phyloP scores from a whole-genome alignment of 1,140 invertebrate species.

The Theocolax elegans region DNA sequence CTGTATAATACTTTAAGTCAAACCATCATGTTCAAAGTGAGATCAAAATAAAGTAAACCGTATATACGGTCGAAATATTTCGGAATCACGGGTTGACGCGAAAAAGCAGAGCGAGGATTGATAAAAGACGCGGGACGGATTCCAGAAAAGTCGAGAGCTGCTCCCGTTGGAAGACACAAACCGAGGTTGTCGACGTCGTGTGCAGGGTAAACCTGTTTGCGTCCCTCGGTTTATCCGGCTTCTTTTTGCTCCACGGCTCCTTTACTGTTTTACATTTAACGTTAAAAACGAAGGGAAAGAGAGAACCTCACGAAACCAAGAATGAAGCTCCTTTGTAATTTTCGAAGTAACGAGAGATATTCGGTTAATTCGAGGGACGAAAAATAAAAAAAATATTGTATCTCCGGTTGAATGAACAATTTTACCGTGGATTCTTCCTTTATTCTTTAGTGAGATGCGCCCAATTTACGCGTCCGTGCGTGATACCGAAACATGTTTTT shows the following conservation, averaged over 20 bases:
- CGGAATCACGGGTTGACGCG: no score
- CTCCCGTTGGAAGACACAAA: slow-evolving; percentile 14
- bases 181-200: slow-evolving; percentile 1
- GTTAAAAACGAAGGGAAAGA: neutral
- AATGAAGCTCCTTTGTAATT: slow-evolving; percentile 23
- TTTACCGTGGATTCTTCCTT: no score
- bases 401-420: no score
- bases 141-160: slow-evolving; percentile 1
- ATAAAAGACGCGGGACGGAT: neutral
- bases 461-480: neutral
- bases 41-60: no score
- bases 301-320: neutral
- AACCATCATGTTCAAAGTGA: no score
- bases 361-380: slow-evolving; percentile 4
- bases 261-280: slow-evolving; percentile 26
- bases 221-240: slow-evolving; percentile 20
- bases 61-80: no score
- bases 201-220: slow-evolving; percentile 32
- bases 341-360: slow-evolving; percentile 10
- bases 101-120: neutral
- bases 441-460: neutral
- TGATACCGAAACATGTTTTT: no score
- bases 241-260: slow-evolving; percentile 6
- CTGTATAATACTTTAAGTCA: no score
- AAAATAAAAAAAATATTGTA: no score